These are phyloP conservation scores for Sula dactylatra DNA, from an alignment of 2,113 vertebrate genomes.

Conservation along the genomic window DNA sequence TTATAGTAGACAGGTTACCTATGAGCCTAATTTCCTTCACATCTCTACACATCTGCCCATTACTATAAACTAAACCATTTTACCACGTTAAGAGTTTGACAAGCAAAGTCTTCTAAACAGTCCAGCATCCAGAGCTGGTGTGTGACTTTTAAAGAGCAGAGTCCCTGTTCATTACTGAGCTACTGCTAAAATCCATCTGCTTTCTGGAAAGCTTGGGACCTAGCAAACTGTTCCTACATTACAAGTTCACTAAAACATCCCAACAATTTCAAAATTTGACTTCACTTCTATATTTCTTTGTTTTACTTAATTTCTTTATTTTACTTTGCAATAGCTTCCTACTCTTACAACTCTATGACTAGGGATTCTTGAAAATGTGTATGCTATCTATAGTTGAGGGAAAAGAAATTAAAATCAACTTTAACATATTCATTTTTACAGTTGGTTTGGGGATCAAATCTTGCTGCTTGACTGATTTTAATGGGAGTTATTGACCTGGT, in stretches of 20 bases:
- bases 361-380: background rate
- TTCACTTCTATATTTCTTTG: background rate
- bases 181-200: background rate
- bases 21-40: background rate
- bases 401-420: background rate
- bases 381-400: background rate
- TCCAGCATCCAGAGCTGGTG: background rate
- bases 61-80: background rate
- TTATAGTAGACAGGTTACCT: background rate
- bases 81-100: background rate
- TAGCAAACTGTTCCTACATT: background rate
- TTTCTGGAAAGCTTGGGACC: background rate
- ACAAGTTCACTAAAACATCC: background rate
- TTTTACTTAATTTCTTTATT: background rate
- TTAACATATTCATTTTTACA: background rate
- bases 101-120: background rate
- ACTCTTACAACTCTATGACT: background rate
- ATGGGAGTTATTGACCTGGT: background rate
- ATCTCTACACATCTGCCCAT: background rate
- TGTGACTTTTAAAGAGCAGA: background rate
- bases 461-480: background rate
- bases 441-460: background rate
- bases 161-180: background rate
- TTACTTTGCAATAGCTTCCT: background rate
- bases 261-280: background rate